Evolutionary conservation across 2,797 vertebrate species (phyloP).

Genomic region (Siniperca obscura): DNA sequence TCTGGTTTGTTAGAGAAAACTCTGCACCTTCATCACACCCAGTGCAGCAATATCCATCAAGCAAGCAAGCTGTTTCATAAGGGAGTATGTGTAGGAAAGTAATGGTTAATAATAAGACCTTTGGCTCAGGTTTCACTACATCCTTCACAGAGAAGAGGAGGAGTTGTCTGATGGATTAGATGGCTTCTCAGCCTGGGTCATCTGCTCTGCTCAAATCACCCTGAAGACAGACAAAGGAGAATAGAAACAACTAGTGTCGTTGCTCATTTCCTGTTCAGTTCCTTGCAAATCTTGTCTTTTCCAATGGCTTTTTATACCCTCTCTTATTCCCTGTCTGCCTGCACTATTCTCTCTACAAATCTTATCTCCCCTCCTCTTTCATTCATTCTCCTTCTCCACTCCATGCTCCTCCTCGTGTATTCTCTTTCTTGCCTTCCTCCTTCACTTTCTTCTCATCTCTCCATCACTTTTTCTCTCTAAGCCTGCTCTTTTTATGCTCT

Average conservation of each 20-base stretch:
- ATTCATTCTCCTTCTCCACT: not conserved
- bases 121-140: constrained; percentile 34
- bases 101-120: constrained; percentile 53
- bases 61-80: constrained; percentile 22
- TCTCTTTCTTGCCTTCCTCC: not conserved
- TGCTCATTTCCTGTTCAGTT: constrained; percentile 34
- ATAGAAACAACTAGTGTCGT: constrained; percentile 3
- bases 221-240: constrained; percentile 32
- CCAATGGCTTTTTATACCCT: constrained; percentile 20
- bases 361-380: constrained; percentile 18
- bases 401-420: not conserved
- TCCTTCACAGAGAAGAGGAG: constrained; percentile 23
- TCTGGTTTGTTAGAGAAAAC: constrained; percentile 25
- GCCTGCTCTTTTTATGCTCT: not conserved
- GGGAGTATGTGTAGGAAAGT: constrained; percentile 38
- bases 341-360: not conserved
- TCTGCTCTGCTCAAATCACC: constrained; percentile 39
- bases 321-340: constrained; percentile 12
- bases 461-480: constrained; percentile 5
- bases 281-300: constrained; percentile 22
- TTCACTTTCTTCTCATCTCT: constrained; percentile 11
- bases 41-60: constrained; percentile 41
- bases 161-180: constrained; percentile 43
- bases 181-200: constrained; percentile 27
- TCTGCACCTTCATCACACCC: constrained; percentile 27